phyloP scores from a whole-genome alignment of 2,113 vertebrate species.

The Scomber scombrus region DNA sequence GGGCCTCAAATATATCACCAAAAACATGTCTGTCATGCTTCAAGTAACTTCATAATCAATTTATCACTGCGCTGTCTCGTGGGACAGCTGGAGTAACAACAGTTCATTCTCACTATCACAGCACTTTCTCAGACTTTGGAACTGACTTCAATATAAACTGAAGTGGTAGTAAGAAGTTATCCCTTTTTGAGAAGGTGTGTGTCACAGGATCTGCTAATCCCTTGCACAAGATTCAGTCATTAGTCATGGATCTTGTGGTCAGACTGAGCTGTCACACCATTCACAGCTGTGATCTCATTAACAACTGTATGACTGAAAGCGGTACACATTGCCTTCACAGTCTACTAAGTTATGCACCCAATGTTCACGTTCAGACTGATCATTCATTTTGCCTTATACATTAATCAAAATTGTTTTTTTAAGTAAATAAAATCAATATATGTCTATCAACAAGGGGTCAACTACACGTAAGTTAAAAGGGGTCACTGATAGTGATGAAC shows the following conservation, averaged over 20 bases:
- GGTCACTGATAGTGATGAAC: no score
- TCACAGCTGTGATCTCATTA: not conserved
- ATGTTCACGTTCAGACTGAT: no score
- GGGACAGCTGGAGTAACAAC: conserved; percentile 33
- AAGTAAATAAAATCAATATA: no score
- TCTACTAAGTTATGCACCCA: no score
- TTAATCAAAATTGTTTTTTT: no score
- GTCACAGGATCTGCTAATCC: conserved; percentile 10
- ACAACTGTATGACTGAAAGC: not conserved
- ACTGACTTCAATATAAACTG: not conserved
- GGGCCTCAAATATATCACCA: conserved; percentile 22
- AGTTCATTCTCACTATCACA: conserved; percentile 10
- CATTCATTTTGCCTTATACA: no score
- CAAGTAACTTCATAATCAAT: conserved; percentile 39
- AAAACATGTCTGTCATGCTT: conserved; percentile 30
- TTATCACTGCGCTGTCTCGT: conserved; percentile 15
- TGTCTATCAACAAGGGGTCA: no score
- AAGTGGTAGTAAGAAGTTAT: not conserved
- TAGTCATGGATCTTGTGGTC: conserved; percentile 7
- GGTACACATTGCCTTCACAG: not conserved
- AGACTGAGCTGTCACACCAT: not conserved
- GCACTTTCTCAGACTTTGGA: conserved; percentile 2
- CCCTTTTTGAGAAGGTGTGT: not conserved
- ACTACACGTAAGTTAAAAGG: no score
- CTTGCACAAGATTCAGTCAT: not conserved